Percentiles rank a stretch among this genome's conserved stretches.
phyloP scores from a whole-genome alignment of 1,140 invertebrate species.

The Meloidogyne floridensis region DNA sequence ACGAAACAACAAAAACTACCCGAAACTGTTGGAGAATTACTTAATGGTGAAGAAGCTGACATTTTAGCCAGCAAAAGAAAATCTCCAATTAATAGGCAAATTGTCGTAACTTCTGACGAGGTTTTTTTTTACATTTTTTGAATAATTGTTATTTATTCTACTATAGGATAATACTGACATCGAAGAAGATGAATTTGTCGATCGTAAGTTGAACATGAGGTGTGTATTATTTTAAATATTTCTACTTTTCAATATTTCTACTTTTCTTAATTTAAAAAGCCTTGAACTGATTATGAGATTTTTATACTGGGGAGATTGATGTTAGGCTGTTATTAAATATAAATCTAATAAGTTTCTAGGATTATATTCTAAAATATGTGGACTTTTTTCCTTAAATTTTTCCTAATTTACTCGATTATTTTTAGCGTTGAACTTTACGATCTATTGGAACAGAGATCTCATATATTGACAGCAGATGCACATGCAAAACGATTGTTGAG shows the following conservation, averaged over 20 bases:
- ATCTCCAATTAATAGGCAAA: not conserved
- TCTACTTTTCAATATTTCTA: too few relatives aligned
- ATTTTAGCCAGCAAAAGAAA: not conserved
- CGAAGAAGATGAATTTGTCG: slow-evolving; percentile 18
- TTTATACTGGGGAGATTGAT: too few relatives aligned
- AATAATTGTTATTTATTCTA: not conserved
- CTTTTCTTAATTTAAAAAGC: too few relatives aligned
- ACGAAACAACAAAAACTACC: not conserved
- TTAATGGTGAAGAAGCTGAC: not conserved
- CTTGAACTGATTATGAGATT: too few relatives aligned
- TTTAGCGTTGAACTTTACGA: slow-evolving; percentile 20
- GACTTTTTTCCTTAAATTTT: not conserved
- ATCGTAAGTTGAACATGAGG: slow-evolving; percentile 11
- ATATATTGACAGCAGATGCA: slow-evolving; percentile 7
- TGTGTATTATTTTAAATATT: not conserved
- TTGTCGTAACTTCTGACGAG: not conserved
- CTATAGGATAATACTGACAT: slow-evolving; percentile 17
- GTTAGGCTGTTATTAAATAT: too few relatives aligned
- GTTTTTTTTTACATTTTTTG: not conserved
- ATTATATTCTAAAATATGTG: too few relatives aligned
- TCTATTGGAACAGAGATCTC: slow-evolving; percentile 18
- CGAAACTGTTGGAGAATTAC: not conserved
- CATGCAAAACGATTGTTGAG: not conserved
- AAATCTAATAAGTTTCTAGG: too few relatives aligned
- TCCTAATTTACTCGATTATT: not conserved